Base-by-base conservation (phyloP, 2,113 vertebrate species). In the Steatornis caripensis region DNA sequence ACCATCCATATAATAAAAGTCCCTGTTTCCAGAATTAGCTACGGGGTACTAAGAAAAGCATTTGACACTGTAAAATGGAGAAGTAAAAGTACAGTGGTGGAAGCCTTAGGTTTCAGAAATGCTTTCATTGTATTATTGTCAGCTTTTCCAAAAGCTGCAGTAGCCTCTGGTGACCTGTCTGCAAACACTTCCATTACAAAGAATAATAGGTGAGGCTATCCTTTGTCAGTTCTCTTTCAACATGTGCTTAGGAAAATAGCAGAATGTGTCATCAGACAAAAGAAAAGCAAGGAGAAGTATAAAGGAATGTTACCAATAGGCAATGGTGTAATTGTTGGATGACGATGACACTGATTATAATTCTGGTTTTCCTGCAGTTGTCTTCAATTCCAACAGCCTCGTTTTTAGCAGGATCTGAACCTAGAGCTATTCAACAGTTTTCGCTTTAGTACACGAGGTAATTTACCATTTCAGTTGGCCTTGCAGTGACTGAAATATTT, bases 401-500 rank as follows among this genome's bases (percentile, higher is more conserved):
- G 64, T 89, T 96, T 97, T 86, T 55, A 68, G 62, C 66, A 90
- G 41, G 78, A 94, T 87, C 23, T 5, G 15, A 93, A 65, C 51
- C 39, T 39, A 74, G 55, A 20, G 16, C 57, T 93, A 86, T 91
- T 96, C 82, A 90, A 60, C 48, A 79, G 21, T 89, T 93, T 85
- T 89, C 80, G 84, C 82, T 87, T 96, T 75, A 87, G 94, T 64
- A 87, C 64, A 90, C 0, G 4, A 95, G 84, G 69, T 90, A 97
- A 97, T 97, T 96, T 96, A 84, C 76, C 66, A 82, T 96, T 95
- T 95, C 84, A 92, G 88, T 58, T 95, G 86, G 92, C 65, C 87
- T 94, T 93, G 68, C 68, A 96, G 53, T 96, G 81, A 82, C 77
- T 89, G 62, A 97, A 96, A 95, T 94, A 95, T 95, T 95, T 95